A percentile compares a stretch with the other conserved stretches of the same genome.
phyloP scores from a whole-genome alignment of 2,888 invertebrate species.

The Cerastoderma edule region DNA sequence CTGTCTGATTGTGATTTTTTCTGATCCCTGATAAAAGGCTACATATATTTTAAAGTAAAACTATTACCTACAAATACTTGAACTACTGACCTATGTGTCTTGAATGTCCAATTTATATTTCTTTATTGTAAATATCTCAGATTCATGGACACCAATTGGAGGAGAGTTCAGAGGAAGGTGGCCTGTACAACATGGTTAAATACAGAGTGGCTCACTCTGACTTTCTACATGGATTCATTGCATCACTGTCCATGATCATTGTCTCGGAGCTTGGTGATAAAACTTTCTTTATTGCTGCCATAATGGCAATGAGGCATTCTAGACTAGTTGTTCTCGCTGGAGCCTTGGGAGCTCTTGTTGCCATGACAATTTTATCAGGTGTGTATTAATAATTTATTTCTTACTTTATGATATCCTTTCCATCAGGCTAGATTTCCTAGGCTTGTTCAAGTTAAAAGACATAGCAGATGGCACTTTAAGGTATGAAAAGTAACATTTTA shows the following conservation, averaged over 20 bases:
- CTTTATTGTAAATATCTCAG: conserved; percentile 38
- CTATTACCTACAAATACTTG: neutral
- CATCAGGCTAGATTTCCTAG: no score
- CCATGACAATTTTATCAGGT: conserved; percentile 97
- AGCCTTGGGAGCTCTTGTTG: conserved; percentile 94
- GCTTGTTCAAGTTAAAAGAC: no score
- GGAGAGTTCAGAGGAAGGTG: conserved; percentile 64
- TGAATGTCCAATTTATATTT: neutral
- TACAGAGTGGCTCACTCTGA: conserved; percentile 84
- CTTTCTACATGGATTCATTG: conserved; percentile 96
- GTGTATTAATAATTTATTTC: no score
- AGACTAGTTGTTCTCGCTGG: conserved; percentile 95
- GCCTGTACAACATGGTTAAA: conserved; percentile 54
- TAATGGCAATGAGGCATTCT: conserved; percentile 99
- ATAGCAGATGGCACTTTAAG: no score
- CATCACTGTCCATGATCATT: conserved; percentile 97
- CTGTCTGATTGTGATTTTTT: neutral
- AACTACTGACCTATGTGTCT: neutral
- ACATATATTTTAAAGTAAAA: neutral
- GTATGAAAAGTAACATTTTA: no score
- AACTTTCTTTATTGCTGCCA: conserved; percentile 99
- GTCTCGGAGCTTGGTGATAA: conserved; percentile 99
- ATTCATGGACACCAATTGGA: conserved; percentile 52
- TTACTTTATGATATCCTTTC: no score
- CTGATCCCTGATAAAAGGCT: neutral